Percentiles rank a stretch among this genome's conserved stretches.
Evolutionary conservation across 64 coral and sea anemone species (phyloP).

Genomic region (Stylophora pistillata): DNA sequence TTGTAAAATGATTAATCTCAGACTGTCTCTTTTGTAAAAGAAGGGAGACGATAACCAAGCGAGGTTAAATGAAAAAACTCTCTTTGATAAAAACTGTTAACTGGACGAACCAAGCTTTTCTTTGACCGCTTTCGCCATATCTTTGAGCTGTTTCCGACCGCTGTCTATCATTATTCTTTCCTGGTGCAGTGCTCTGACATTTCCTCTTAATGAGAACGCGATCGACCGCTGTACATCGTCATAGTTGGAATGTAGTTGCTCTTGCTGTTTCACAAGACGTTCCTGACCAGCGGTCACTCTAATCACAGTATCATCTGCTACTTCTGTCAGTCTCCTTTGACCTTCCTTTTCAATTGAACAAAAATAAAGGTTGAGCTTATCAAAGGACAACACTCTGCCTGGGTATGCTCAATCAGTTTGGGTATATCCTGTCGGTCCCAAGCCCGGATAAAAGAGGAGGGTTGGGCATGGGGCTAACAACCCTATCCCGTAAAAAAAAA

Average conservation of each 20-base stretch:
- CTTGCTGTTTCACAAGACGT: conserved; percentile 73
- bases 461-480: no score
- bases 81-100: neutral
- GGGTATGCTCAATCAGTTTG: no score
- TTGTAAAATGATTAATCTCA: no score
- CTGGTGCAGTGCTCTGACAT: conserved; percentile 66
- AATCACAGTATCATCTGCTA: conserved; percentile 65
- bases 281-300: conserved; percentile 84
- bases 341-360: conserved; percentile 41
- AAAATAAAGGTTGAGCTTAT: neutral
- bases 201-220: conserved; percentile 50
- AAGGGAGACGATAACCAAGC: no score
- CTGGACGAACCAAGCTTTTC: conserved; percentile 70
- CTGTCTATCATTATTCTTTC: conserved; percentile 77
- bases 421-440: no score
- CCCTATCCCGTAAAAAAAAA: no score
- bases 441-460: no score
- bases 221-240: conserved; percentile 66
- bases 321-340: conserved; percentile 66
- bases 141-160: conserved; percentile 65
- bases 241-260: conserved; percentile 51
- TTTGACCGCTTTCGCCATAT: conserved; percentile 75
- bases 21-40: no score
- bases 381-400: no score
- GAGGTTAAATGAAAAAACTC: neutral